Evolutionary conservation across 2,113 vertebrate genomes (phyloP).

Genomic region (Chionomys nivalis): DNA sequence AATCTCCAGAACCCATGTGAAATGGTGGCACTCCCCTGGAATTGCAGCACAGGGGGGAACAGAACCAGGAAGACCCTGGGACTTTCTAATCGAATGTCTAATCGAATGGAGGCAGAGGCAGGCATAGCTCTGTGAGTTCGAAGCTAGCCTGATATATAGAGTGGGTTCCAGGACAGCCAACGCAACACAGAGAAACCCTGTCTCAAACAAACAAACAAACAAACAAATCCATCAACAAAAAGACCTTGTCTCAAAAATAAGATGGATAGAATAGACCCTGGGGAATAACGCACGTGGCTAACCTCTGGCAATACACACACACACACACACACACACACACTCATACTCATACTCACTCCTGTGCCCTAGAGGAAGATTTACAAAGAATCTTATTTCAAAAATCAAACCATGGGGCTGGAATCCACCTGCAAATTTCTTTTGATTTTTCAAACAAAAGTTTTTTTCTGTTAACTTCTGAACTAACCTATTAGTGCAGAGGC

Average conservation of each 20-base stretch:
- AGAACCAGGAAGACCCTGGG: too few species aligned
- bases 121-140: too few species aligned
- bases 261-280: background rate
- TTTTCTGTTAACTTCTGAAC: background rate
- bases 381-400: constrained; percentile 25
- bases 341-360: too few species aligned
- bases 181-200: too few species aligned
- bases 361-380: background rate
- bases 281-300: background rate
- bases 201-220: too few species aligned
- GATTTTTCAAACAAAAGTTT: background rate
- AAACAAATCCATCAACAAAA: background rate
- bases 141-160: too few species aligned
- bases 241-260: background rate
- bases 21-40: too few species aligned
- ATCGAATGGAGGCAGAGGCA: background rate
- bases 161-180: too few species aligned
- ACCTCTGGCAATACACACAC: background rate
- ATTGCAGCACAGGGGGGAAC: too few species aligned
- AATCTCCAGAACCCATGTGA: background rate
- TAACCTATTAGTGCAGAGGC: background rate
- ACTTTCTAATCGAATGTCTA: background rate
- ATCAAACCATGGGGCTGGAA: background rate
- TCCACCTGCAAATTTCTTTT: background rate
- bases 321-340: background rate